Conservation (phyloP, 92 coral and sea anemone species). For the Phymanthus crucifer region DNA sequence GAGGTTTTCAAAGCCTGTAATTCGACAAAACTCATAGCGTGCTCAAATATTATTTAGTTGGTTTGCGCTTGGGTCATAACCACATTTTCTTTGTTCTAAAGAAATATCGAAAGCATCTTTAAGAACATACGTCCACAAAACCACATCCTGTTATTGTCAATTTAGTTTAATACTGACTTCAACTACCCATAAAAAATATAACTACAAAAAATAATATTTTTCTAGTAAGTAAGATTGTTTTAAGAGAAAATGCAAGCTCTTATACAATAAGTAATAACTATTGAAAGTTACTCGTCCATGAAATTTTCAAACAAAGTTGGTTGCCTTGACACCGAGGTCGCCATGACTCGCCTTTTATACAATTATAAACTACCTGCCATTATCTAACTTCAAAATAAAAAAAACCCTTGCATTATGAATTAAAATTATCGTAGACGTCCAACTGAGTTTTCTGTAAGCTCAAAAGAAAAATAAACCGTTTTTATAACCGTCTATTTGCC, state of each 20-base stretch:
- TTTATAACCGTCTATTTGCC: neutral
- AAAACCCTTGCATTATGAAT: neutral
- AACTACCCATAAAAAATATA: neutral
- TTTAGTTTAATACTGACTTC: neutral
- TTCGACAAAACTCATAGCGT: no score
- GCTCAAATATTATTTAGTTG: no score
- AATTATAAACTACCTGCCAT: neutral
- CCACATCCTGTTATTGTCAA: neutral
- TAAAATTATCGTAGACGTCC: neutral
- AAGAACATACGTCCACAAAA: neutral
- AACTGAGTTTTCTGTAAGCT: neutral
- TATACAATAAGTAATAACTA: neutral
- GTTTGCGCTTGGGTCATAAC: no score
- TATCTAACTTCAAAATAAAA: neutral
- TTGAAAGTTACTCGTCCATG: constrained; percentile 3
- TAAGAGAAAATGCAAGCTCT: neutral
- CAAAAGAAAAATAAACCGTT: neutral
- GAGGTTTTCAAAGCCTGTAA: no score
- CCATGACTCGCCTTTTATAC: neutral
- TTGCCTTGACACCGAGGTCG: constrained; percentile 17
- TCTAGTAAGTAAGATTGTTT: neutral
- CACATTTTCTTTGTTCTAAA: no score
- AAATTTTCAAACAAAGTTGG: constrained; percentile 14
- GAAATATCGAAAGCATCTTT: no score
- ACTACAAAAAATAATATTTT: neutral